Evolutionary conservation across 2,797 vertebrate genomes (phyloP).

Genomic region (Pantherophis vulpinus): DNA sequence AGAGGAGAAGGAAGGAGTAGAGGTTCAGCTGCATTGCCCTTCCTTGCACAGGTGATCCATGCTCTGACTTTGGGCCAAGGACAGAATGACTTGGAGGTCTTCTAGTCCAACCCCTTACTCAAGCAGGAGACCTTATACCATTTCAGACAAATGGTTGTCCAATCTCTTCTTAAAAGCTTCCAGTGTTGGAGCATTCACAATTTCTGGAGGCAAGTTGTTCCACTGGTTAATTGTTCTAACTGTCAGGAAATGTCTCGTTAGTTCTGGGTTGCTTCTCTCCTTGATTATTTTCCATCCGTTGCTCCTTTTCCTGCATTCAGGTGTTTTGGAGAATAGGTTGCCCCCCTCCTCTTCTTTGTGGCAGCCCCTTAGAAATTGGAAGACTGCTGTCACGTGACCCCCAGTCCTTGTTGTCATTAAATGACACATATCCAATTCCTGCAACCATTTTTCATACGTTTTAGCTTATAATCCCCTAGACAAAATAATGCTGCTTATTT

Average conservation of each 20-base stretch:
- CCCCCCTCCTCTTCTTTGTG: no score
- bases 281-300: neutral
- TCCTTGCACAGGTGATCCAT: neutral
- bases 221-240: no score
- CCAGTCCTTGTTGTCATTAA: no score
- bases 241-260: no score
- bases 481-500: neutral
- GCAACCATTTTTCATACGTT: no score
- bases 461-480: no score
- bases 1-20: neutral
- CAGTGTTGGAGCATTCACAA: neutral
- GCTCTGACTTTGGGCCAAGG: neutral
- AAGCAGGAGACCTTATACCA: neutral
- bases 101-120: neutral
- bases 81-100: neutral
- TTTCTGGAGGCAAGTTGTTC: no score
- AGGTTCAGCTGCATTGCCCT: neutral
- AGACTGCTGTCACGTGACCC: neutral
- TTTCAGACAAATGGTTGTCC: neutral
- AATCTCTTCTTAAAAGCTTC: neutral
- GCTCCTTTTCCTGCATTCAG: neutral
- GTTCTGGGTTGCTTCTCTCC: no score
- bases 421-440: no score
- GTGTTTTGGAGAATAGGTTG: no score
- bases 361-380: no score